These are phyloP conservation scores for Orius insidiosus DNA, from an alignment of 1,140 invertebrate genomes.

Conservation along the genomic window DNA sequence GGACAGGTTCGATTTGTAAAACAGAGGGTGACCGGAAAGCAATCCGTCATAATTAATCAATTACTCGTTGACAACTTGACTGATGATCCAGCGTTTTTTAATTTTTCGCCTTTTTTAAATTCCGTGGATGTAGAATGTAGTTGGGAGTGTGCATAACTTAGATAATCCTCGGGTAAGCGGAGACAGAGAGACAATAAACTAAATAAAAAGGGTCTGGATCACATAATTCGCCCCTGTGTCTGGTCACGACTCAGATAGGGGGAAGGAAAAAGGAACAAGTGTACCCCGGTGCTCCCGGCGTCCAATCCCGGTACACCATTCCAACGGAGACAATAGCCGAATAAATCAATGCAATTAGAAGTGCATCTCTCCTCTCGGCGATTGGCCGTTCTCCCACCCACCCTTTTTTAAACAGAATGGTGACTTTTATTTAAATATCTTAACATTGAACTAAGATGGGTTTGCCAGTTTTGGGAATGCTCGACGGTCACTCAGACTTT, in stretches of 20 bases:
- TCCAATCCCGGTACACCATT: constrained; percentile 5
- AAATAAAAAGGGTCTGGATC: constrained; percentile 9
- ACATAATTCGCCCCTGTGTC: constrained; percentile 7
- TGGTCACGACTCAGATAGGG: constrained; percentile 9
- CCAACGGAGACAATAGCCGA: constrained; percentile 18
- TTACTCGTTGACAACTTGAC: neutral
- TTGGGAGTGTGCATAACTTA: no score
- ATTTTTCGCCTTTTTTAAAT: no score
- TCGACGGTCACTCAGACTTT: no score
- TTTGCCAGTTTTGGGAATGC: no score
- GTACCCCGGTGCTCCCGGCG: neutral
- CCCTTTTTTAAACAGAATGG: neutral
- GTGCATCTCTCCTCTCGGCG: constrained; percentile 1
- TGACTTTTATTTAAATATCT: no score
- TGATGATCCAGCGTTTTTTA: no score
- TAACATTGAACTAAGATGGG: no score
- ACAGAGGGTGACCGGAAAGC: neutral
- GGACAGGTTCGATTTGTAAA: no score
- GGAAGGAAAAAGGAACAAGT: constrained; percentile 10
- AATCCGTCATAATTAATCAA: constrained; percentile 9
- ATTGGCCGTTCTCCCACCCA: constrained; percentile 12
- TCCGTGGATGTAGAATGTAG: no score
- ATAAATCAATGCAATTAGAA: constrained; percentile 22
- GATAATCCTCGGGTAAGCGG: no score
- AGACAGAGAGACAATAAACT: constrained; percentile 6